Base-by-base conservation (phyloP, 2,113 vertebrate species). In the Damaliscus lunatus region DNA sequence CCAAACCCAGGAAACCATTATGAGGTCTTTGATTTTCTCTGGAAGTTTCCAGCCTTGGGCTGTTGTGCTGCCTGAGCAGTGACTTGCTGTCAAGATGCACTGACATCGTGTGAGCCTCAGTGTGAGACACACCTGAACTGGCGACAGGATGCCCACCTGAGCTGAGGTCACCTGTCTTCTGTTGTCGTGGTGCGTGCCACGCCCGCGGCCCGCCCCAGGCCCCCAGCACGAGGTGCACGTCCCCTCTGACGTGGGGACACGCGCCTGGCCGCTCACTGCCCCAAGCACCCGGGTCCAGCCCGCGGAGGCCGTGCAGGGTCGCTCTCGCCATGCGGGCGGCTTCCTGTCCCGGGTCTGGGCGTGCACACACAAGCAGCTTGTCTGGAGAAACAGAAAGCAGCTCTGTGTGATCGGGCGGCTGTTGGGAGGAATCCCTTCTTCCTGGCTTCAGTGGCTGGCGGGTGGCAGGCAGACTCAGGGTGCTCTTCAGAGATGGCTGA, bases 101-200 rank as follows among this genome's bases (percentile, higher is more conserved):
- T 62, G 55, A 50, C 33, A 13, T 62, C 55, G 8, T 2, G 16
- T 81, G 59, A 62, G 15, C 29, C 21, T 50, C 55, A 14, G 36
- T 81, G 29, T 6, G 15, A 67, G n/a, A 67, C 21, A 84, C 21
- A 4, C 71, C 59, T 43, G 9, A 7, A 31, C 43, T 9, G 8
- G 53, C 1, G 2, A 5, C 25, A 59, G 53, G 83, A 43, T 59
- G 83, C 53, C 2, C 1, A 40, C 16, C 21, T 55, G 23, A 55
- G 23, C 52, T 55, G 31, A 83, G 4, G 81, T 55, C 81, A 23
- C 13, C n/a, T 14, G 33, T 83, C 53, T 40, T 55, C 21, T 83
- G 81, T 83, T 0, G 6, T 53, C 3, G 1, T 8, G 12, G 52
- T 16, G 21, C 2, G 0, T 55, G 52, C n/a, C 2, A 0, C 7